Base-by-base conservation (phyloP, 2,797 vertebrate genomes). In the Tolypeutes matacus region DNA sequence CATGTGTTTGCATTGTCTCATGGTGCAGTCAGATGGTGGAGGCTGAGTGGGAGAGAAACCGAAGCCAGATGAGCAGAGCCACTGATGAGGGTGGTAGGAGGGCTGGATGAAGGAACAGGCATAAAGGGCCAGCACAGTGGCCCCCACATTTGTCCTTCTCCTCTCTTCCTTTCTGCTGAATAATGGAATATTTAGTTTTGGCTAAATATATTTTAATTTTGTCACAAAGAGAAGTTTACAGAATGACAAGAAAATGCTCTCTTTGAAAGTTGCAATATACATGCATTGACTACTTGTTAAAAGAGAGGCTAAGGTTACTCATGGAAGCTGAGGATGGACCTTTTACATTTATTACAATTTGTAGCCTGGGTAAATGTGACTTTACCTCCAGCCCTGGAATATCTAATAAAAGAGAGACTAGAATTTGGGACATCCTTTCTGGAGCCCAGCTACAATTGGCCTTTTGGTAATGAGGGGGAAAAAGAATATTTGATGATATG, bases 221-320 rank as follows among this genome's bases (percentile, higher is more conserved):
- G 21, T 76, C 58, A 91, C 51, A 27, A 23, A 36, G 39, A 92
- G 46, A 70, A 77, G 11, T 23, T 51, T 51, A 2, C 39, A 70
- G 39, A 77, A 62, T 69, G 36, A 85, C 84, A 93, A 78, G 49
- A 51, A 89, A 91, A 64, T 62, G 36, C 12, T 84, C 36, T 46
- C 86, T 78, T 88, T 62, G 25, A 72, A 91, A 77, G 13, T 77
- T 76, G 17, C 23, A 49, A n/a, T 87, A 58, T 80, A 17, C 80
- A 87, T 81, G 13, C 29, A 42, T 65, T 8, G 5, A 29, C 25
- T 83, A 21, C 78, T 88, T 46, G 39, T 65, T 91, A 75, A 89
- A 73, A 49, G 31, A 93, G 56, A 89, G 14, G 67, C 84, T 92
- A 94, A 15, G 25, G 64, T 84, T 94, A 92, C 34, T 94, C 36